Evolutionary conservation across 35 echinoderm and acorn worm genomes (phyloP), one percentile per base, ranked within the genome.

Genomic region (Patiria miniata): DNA sequence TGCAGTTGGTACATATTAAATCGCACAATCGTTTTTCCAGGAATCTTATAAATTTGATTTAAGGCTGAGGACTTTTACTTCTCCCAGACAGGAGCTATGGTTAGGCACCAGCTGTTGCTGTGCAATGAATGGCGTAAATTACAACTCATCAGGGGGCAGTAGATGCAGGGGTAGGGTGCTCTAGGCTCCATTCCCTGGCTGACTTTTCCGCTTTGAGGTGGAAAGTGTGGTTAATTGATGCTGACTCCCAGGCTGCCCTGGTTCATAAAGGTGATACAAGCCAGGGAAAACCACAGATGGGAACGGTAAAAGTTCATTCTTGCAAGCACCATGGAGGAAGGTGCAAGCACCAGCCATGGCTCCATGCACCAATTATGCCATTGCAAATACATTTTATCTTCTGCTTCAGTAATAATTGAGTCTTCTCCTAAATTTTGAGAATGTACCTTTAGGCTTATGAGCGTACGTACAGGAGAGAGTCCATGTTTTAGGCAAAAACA

Each of bases 41-140:
- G 65, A 73, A 73, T 1, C 29, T 73, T 47, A n/a, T n/a, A 47
- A 47, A 47, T 47, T 47, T 47, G 42, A 47, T 73, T 73, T 73
- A 26, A 23, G 0, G 9, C 26, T 73, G 8, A 30, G 26, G 29
- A 12, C 14, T 30, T 7, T 26, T 7, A 14, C 10, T 36, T 34
- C 65, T 23, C 65, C 65, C 34, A 34, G 26, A 73, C n/a, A 73
- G 65, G 34, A 9, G 34, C 34, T 73, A 30, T 3, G 65, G 23
- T 73, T 73, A 10, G 8, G 65, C 34, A 22, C 65, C 65, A 73
- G 65, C 65, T 73, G 65, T 34, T 73, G 26, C 14, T 26, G 14
- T 30, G 23, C 19, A 73, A 73, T 73, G 34, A 73, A 73, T 73
- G 65, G 34, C 19, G 34, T 73, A 73, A 73, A 73, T 73, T 73